These are phyloP conservation scores for Oopsacas minuta DNA, from an alignment of 37 sponge, comb jelly and placozoan genomes.

Conservation along the genomic window DNA sequence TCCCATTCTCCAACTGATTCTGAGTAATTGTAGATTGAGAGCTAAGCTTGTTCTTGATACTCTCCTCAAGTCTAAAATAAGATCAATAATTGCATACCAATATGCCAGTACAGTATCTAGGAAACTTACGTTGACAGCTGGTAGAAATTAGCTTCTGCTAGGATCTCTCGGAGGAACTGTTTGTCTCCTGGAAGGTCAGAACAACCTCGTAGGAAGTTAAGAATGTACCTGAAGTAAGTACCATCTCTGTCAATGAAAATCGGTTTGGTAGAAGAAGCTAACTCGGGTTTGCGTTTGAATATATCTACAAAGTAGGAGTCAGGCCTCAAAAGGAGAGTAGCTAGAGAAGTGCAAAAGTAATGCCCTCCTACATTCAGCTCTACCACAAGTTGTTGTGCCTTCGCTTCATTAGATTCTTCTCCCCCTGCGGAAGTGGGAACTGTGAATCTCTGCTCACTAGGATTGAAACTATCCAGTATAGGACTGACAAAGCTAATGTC, in stretches of 20 bases:
- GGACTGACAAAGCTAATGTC: background rate
- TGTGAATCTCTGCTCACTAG: background rate
- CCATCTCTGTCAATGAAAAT: background rate
- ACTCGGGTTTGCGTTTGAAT: background rate
- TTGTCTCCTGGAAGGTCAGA: background rate
- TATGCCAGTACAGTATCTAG: background rate
- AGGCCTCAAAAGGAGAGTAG: background rate
- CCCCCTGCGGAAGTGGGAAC: background rate
- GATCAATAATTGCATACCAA: background rate
- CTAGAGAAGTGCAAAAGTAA: background rate
- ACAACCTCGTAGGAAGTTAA: background rate
- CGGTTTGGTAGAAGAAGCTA: background rate
- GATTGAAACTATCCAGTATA: background rate
- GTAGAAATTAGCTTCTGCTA: background rate
- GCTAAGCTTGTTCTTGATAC: background rate
- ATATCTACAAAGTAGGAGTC: background rate
- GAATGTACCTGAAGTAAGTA: background rate
- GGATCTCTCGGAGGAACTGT: background rate
- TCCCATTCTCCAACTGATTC: conserved; percentile 18
- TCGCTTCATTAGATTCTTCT: background rate
- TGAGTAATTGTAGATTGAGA: background rate
- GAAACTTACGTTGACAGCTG: background rate
- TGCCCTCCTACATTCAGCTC: conserved; percentile 9
- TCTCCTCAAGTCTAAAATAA: background rate
- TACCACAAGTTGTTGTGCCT: background rate